Evolutionary conservation across 2,113 vertebrate species (phyloP), one percentile per base, ranked within the genome.

Genomic region (Platichthys flesus): DNA sequence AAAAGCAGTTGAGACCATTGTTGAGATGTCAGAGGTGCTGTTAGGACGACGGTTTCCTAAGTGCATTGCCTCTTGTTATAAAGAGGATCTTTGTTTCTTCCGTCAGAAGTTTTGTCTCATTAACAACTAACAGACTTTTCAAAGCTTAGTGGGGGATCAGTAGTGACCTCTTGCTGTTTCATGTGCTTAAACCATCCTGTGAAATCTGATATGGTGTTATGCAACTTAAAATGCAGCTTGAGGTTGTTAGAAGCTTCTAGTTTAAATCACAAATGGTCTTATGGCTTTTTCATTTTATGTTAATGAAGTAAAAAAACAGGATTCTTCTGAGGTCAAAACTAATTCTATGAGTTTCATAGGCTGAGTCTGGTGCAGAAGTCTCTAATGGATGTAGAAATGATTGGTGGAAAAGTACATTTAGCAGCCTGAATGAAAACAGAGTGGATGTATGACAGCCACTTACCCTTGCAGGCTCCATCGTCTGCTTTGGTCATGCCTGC

Each of bases 391-490:
- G 2, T 40, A 12, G 8, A 14, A 57, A 51, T 56, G 18, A 23
- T 21, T 28, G 12, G 14, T 65, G 13, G 20, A 35, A 37, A 9
- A 37, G 35, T 37, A 51, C 49, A 12, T 14, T 16, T 42, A 52
- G 2, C 5, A 55, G 15, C 49, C 18, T 54, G 18, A 10, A 8
- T n/a, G 74, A 54, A 70, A 60, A 67, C 7, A 61, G 45, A 40
- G 54, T 59, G n/a, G 42, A 65, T 16, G 18, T 40, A 23, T 61
- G 42, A 60, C 12, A 45, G 52, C 26, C 31, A 86, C 93, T 89
- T 23, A 95, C 95, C 95, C 21, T 85, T 10, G 21, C 95, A 95
- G 67, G 81, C 90, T 58, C 94, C 93, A 5, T 63, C 86, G 66
- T 93, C 93, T 20, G 87, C 81, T 67, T 79, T 84, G 51, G 88